These are phyloP conservation scores for Kryptopterus vitreolus DNA, from an alignment of 2,797 vertebrate species.

Conservation along the genomic window DNA sequence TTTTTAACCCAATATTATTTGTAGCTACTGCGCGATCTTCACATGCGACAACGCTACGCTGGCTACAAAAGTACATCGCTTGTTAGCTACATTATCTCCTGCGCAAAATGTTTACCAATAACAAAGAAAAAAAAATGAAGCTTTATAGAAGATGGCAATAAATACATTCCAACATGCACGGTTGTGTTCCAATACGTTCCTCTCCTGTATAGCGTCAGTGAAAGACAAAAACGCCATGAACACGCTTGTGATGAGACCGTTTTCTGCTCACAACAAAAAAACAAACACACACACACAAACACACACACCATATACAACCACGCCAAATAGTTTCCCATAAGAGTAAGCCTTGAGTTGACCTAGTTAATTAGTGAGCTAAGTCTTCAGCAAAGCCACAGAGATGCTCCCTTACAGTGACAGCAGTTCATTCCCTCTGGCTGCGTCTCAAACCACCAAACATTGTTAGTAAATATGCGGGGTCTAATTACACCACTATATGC, in stretches of 20 bases:
- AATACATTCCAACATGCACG: neutral
- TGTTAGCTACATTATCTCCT: neutral
- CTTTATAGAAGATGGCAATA: neutral
- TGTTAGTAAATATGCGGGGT: neutral
- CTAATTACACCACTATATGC: neutral
- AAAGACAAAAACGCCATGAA: neutral
- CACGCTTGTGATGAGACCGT: neutral
- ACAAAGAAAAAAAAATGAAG: too few species aligned
- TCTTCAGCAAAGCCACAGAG: conserved; percentile 6
- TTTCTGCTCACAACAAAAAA: neutral
- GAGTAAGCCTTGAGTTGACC: conserved; percentile 3
- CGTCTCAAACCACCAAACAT: conserved; percentile 4
- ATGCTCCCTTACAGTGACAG: conserved; percentile 4
- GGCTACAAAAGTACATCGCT: neutral
- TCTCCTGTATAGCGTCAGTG: neutral
- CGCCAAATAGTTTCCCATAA: neutral
- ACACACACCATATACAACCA: neutral
- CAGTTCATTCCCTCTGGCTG: neutral
- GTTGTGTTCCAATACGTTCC: neutral
- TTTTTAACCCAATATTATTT: neutral
- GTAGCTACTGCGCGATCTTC: neutral
- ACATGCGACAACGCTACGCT: neutral
- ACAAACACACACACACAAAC: neutral
- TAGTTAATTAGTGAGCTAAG: neutral
- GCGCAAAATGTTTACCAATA: too few species aligned